phyloP scores from a whole-genome alignment of 2,888 invertebrate species.

The Agrotis exclamationis region DNA sequence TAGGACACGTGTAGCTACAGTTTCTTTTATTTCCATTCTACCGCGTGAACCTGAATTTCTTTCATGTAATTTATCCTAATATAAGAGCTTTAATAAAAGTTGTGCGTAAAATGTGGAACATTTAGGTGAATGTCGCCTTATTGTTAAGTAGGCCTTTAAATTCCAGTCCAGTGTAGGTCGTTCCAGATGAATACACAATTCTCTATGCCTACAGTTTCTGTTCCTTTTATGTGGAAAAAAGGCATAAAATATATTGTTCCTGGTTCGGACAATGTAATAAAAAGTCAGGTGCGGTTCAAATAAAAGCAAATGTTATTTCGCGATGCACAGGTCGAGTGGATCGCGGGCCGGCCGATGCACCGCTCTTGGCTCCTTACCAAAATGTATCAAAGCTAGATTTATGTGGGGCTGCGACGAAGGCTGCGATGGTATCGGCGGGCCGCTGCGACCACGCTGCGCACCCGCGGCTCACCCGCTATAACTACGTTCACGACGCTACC shows the following conservation, averaged over 20 bases:
- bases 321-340: conserved; percentile 73
- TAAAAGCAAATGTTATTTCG: conserved; percentile 77
- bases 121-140: conserved; percentile 27
- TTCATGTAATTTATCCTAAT: conserved; percentile 26
- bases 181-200: conserved; percentile 57
- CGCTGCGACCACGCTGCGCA: conserved; percentile 58
- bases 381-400: conserved; percentile 90
- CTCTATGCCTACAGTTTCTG: conserved; percentile 23
- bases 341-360: conserved; percentile 70
- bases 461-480: conserved; percentile 57
- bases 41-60: conserved; percentile 24
- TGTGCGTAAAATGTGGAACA: conserved; percentile 32
- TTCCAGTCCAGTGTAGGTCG: conserved; percentile 40
- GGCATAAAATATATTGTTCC: conserved; percentile 34
- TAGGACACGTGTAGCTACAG: conserved; percentile 9
- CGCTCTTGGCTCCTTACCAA: conserved; percentile 88
- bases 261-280: conserved; percentile 57
- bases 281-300: conserved; percentile 67
- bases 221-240: conserved; percentile 36
- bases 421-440: conserved; percentile 83
- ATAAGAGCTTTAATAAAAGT: conserved; percentile 42
- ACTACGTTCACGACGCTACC: conserved; percentile 34
- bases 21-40: conserved; percentile 38
- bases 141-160: conserved; percentile 54
- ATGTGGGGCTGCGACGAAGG: conserved; percentile 87